Conservation (phyloP, 2,113 vertebrate genomes). For the Prionailurus bengalensis region DNA sequence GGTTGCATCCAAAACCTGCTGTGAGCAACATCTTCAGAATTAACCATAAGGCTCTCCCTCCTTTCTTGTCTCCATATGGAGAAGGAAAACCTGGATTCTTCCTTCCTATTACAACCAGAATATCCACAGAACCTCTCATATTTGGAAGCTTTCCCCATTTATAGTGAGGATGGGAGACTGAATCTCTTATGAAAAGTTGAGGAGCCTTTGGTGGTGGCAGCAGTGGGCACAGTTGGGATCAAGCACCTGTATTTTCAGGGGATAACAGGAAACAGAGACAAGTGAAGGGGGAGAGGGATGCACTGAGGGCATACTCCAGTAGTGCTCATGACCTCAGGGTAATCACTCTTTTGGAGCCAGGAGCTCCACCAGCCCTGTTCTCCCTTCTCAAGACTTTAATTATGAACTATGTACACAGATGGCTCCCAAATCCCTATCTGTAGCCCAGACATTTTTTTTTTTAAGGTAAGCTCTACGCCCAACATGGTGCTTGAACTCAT, state of each 20-base stretch:
- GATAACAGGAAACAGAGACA: not conserved
- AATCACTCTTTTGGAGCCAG: not conserved
- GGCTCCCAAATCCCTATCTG: not conserved
- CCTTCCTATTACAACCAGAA: slow-evolving; percentile 14
- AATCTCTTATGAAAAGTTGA: not conserved
- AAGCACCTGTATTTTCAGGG: not conserved
- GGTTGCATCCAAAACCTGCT: not conserved
- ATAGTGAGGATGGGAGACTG: not conserved
- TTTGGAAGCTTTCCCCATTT: slow-evolving; percentile 45
- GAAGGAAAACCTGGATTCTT: slow-evolving; percentile 48
- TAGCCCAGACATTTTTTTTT: not conserved
- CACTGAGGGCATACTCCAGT: not conserved
- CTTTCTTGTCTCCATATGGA: slow-evolving; percentile 3
- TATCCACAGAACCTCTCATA: not conserved
- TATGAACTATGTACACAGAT: not conserved
- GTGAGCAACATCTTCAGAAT: slow-evolving; percentile 26
- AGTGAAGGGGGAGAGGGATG: not conserved
- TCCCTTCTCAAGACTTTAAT: slow-evolving; percentile 5
- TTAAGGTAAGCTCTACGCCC: not conserved
- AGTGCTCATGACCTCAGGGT: not conserved
- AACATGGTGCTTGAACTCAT: not conserved
- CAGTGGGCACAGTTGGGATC: not conserved
- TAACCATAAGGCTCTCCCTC: not conserved
- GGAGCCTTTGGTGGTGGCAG: not conserved
- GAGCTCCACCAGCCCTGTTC: not conserved